phyloP scores from a whole-genome alignment of 2,888 invertebrate species.

The Amaurobius ferox region DNA sequence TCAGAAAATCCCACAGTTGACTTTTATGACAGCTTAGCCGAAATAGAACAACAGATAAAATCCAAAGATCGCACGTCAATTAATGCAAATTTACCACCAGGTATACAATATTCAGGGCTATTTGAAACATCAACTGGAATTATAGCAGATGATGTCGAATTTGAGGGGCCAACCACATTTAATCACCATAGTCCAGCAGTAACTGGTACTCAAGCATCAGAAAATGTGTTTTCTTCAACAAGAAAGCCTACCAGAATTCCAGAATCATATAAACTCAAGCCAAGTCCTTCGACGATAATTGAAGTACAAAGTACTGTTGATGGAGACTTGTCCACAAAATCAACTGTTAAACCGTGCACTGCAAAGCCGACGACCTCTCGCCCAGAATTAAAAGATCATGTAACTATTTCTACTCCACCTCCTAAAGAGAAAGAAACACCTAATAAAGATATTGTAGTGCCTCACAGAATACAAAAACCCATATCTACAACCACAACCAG shows the following conservation, averaged over 20 bases:
- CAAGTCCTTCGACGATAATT: neutral
- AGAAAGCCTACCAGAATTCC: neutral
- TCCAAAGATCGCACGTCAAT: constrained; percentile 22
- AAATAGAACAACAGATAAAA: constrained; percentile 39
- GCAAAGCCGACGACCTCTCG: neutral
- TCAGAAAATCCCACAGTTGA: neutral
- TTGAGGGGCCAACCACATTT: neutral
- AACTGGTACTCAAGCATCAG: neutral
- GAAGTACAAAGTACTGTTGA: neutral
- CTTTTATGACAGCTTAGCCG: constrained; percentile 49
- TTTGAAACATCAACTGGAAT: constrained; percentile 21
- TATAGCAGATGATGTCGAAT: neutral
- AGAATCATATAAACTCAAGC: neutral
- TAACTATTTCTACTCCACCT: neutral
- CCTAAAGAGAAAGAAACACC: neutral
- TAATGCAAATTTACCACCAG: constrained; percentile 48
- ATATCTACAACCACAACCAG: constrained; percentile 1
- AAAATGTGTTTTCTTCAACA: neutral
- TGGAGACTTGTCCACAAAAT: neutral
- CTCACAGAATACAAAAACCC: constrained; percentile 1
- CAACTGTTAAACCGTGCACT: constrained; percentile 26
- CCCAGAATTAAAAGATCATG: neutral
- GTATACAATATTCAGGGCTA: neutral
- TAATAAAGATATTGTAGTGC: neutral
- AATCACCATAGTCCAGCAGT: neutral